Base-by-base conservation (phyloP, 2,113 vertebrate genomes). In the Etia nguti region DNA sequence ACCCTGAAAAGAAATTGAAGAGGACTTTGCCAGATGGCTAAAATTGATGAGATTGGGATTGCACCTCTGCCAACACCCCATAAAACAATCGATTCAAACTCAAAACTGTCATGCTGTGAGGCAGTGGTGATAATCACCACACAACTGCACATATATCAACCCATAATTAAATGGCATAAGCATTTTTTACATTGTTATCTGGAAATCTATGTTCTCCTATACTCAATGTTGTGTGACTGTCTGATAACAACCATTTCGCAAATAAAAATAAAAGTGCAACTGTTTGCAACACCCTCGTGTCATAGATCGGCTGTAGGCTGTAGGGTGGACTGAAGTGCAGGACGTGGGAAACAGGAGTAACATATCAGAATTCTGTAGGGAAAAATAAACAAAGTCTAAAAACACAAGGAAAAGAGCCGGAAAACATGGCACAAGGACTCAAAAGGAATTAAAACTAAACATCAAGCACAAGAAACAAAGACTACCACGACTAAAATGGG, bases 381-480 rank as follows among this genome's bases (percentile, higher is more conserved):
- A 62, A n/a, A 62, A n/a, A 12, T 62, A 62, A 62, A n/a, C 59
- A 36, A 60, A 36, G 59, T n/a, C 13, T 31, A 56, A 1, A 56
- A 56, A 24, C 54, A 56, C 1, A 1, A 24, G 54, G 11, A 56
- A 56, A 36, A 56, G 54, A 24, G 22, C 11, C 22, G 2, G 54
- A 56, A 9, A 59, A 20, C 18, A 62, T 36, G 10, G 18, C 2
- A 62, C 59, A 62, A 62, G 59, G 57, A 59, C 2, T 29, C 29
- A 24, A 59, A 59, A 59, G 13, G 57, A 34, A 34, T 34, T 60
- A 20, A 60, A 34, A 60, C 57, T 34, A 60, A 34, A 60, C 1
- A 60, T 60, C 59, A 62, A 36, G 18, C 59, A 36, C 18, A 62
- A 62, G 59, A 62, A 62, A 62, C 59, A 62, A 62, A n/a, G 59